Base-by-base conservation (phyloP, 2,888 invertebrate species). In the Pardosa pseudoannulata region DNA sequence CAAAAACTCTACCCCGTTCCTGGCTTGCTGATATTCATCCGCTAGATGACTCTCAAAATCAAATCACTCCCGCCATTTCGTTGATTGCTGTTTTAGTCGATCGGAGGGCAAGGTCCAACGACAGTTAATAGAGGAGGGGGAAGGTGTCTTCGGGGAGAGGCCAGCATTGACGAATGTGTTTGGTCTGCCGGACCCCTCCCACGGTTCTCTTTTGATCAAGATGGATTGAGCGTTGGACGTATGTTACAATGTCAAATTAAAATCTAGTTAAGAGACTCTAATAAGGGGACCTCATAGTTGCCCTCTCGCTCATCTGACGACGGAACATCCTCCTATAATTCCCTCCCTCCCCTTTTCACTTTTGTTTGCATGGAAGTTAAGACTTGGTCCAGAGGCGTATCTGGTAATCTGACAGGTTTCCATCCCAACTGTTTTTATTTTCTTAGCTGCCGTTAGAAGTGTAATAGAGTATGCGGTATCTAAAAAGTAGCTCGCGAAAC, bases 31-130 rank as follows among this genome's bases (percentile, higher is more conserved):
- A n/a, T n/a, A n/a, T 23, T 56, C 19, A 19, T 6, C 23, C 23
- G 3, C 19, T 23, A 16, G 16, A 46, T 46, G 46, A 23, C 32
- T 74, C 67, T n/a, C 39, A 75, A 82, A 81, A 82, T 75, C 82
- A 56, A 82, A 82, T 75, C 82, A 82, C 71, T 62, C 62, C 41
- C 56, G 70, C 71, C 82, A 82, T 75, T 82, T 81, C 39, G 75
- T 62, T 82, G 82, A 82, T 82, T 82, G 82, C 82, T n/a, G 56
- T 82, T 64, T 82, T 65, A 73, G n/a, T 62, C 74, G 41, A 31
- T 41, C 11, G 28, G 67, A 56, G 67, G 32, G 32, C 67, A 67
- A 67, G 32, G 23, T 36, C 67, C 67, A 67, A 32, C 6, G 56
- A 23, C 56, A 56, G 23, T 56, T 56, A 23, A 41, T 28, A n/a